Evolutionary conservation across 2,888 invertebrate species (phyloP), one percentile per base, ranked within the genome.

Genomic region (Oxycera nigricornis): DNA sequence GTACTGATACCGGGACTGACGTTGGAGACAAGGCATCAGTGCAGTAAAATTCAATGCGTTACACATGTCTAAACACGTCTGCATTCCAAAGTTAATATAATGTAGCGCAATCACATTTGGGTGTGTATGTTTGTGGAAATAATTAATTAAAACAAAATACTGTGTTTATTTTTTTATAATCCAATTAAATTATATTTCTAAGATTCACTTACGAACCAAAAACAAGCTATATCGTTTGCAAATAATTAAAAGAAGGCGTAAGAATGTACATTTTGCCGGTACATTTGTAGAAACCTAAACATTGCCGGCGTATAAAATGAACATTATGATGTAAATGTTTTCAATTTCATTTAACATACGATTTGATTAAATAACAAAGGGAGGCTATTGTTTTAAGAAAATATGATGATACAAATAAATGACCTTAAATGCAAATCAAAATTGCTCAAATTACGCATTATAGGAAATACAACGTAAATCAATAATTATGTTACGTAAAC

Each of bases 371-470:
- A 39, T 39, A 9, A 22, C 55, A 55, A 55, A 20, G 24, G 3
- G 24, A 55, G 24, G 24, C 24, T 55, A 55, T 55, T 22, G 20
- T 55, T 22, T 55, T 55, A 55, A 24, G 20, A 55, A 55, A 24
- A 55, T 55, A 46, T n/a, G 24, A 55, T 55, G 55, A 55, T 22
- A 55, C 55, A 24, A 55, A 55, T 55, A 55, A 46, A 22, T 55
- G 9, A 22, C 55, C 55, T 55, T 55, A 55, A 55, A 55, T 55
- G 55, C 55, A 55, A 55, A 55, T 55, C 24, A 55, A 55, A 22
- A 55, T 55, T 55, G 24, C 24, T 55, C 24, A 55, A n/a, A 55
- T 20, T 55, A 24, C 55, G 55, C 55, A 55, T 55, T 55, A 20
- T 17, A 55, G 55, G 55, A 55, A 22, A 22, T 55, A 55, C 24